Evolutionary conservation across 2,797 vertebrate genomes (phyloP).

Genomic region (Chaetodon trifasciatus): DNA sequence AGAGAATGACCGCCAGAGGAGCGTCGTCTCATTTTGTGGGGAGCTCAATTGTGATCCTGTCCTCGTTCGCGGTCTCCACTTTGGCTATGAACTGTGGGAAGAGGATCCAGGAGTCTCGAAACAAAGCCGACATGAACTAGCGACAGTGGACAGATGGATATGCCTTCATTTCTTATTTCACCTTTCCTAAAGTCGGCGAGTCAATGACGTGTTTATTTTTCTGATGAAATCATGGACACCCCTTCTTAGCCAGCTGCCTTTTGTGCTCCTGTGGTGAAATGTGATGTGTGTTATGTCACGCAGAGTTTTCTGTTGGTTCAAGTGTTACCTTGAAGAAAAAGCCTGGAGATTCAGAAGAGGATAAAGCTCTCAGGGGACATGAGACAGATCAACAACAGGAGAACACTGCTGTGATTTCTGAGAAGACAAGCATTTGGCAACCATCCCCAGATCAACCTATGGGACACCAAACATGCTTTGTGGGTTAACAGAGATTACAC

Average conservation of each 20-base stretch:
- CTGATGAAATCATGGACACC: not conserved
- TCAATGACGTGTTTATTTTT: conserved; percentile 31
- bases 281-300: not conserved
- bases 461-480: conserved; percentile 26
- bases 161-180: conserved; percentile 16
- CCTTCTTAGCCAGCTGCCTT: conserved; percentile 20
- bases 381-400: conserved; percentile 24
- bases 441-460: conserved; percentile 1
- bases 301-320: not conserved
- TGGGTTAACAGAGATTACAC: not conserved
- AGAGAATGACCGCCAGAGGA: conserved; percentile 67
- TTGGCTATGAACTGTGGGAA: conserved; percentile 86
- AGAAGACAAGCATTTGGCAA: not conserved
- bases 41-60: conserved; percentile 83
- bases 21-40: conserved; percentile 85
- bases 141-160: conserved; percentile 2
- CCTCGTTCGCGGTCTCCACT: conserved; percentile 80
- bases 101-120: conserved; percentile 73
- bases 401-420: conserved; percentile 7
- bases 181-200: not conserved
- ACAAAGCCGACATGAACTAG: conserved; percentile 64
- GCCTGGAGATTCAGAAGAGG: not conserved
- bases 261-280: conserved; percentile 3
- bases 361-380: conserved; percentile 6
- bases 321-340: not conserved